Percentiles rank a stretch among this genome's conserved stretches.
Conservation (phyloP, 2,797 vertebrate genomes). For the Garrulus glandarius region DNA sequence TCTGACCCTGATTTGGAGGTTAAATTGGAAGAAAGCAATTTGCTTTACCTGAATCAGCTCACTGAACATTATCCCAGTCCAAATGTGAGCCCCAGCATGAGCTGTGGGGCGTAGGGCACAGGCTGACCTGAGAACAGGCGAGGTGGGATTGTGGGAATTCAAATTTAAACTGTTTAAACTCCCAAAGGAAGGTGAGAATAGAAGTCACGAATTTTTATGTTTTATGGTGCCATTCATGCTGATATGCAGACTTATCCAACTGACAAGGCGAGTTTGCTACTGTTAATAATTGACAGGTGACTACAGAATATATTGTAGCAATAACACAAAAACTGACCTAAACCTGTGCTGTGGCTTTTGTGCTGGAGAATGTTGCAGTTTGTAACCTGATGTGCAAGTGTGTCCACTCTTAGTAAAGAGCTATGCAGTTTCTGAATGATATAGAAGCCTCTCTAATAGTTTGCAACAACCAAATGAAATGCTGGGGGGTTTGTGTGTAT, state of each 20-base stretch:
- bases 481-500: neutral
- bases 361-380: neutral
- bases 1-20: neutral
- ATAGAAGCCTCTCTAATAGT: accelerated
- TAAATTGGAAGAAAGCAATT: neutral
- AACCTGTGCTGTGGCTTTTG: neutral
- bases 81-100: neutral
- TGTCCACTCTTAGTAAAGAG: neutral
- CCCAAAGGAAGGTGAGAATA: neutral
- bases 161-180: neutral
- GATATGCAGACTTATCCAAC: neutral
- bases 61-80: neutral
- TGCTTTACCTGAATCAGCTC: neutral
- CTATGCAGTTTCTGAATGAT: accelerated
- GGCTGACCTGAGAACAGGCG: neutral
- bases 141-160: neutral
- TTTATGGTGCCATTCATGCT: neutral
- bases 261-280: neutral
- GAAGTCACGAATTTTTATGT: neutral
- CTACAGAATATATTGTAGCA: neutral
- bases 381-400: neutral
- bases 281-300: neutral
- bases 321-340: neutral
- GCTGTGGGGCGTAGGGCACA: accelerated
- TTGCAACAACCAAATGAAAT: neutral